Percentiles rank a stretch among this genome's conserved stretches.
Evolutionary conservation across 2,113 vertebrate species (phyloP).

Genomic region (Rafetus swinhoei): DNA sequence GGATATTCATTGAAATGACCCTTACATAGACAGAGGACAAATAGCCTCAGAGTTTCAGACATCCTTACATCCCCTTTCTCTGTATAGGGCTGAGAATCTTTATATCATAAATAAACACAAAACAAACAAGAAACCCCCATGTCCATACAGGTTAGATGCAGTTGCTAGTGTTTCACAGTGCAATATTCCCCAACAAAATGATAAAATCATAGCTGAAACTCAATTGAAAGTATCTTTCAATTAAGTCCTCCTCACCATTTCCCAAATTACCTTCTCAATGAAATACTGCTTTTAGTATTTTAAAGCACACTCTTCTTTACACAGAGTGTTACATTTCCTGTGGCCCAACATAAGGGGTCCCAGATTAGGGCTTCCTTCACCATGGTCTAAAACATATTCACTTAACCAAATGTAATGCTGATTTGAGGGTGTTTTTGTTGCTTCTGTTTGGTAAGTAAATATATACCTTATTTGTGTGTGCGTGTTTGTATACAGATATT

Average conservation of each 20-base stretch:
- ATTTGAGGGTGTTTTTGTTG: neutral
- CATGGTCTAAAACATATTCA: no score
- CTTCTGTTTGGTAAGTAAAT: neutral
- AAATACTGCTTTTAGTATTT: no score
- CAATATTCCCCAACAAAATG: neutral
- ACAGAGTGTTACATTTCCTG: no score
- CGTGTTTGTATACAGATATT: no score
- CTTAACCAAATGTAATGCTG: neutral
- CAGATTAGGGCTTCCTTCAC: no score
- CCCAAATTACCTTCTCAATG: no score
- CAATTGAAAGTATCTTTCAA: neutral
- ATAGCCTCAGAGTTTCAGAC: neutral
- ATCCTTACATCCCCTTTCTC: neutral
- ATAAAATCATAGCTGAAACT: neutral
- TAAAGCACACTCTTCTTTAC: no score
- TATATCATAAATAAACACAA: neutral
- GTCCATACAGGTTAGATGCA: neutral
- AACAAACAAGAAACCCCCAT: neutral
- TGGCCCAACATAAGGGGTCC: no score
- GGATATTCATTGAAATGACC: neutral
- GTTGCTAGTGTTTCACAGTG: neutral
- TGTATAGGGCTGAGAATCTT: neutral
- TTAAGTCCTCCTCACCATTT: neutral
- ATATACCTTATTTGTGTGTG: no score
- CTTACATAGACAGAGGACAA: neutral